These are phyloP conservation scores for Neodiprion pinetum DNA, from an alignment of 1,140 invertebrate genomes.

Conservation along the genomic window DNA sequence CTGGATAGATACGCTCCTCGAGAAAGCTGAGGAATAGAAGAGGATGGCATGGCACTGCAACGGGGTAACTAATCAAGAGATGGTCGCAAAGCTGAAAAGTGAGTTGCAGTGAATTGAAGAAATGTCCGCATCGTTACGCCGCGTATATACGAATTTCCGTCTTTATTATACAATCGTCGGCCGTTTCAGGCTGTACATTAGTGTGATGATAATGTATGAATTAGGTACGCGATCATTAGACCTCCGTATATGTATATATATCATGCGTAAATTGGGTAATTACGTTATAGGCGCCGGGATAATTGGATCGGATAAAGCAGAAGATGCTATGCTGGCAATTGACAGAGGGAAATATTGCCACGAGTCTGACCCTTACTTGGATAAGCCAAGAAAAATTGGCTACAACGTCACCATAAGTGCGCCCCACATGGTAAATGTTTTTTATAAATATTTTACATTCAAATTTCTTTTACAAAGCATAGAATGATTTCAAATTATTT, in stretches of 20 bases:
- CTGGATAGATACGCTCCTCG: too few species aligned
- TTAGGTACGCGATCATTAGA: too few species aligned
- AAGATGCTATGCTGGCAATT: conserved; percentile 83
- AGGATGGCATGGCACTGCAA: conserved; percentile 57
- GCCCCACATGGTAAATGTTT: conserved; percentile 89
- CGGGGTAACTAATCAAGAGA: conserved; percentile 55
- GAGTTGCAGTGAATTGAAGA: neutral
- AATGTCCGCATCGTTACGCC: too few species aligned
- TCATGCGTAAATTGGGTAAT: conserved; percentile 25
- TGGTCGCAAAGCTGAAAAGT: conserved; percentile 53
- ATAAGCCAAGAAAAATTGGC: conserved; percentile 89
- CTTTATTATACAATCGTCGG: too few species aligned
- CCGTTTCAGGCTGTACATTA: too few species aligned
- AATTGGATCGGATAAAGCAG: conserved; percentile 78
- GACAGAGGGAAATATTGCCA: conserved; percentile 86
- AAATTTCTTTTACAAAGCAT: too few species aligned
- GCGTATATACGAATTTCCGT: too few species aligned
- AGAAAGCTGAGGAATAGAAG: neutral
- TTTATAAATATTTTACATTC: neutral
- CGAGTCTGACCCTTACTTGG: conserved; percentile 80
- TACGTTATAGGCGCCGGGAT: conserved; percentile 83
- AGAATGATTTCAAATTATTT: too few species aligned
- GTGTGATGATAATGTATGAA: too few species aligned
- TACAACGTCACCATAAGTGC: conserved; percentile 96
- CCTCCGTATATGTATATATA: too few species aligned